phyloP scores from a whole-genome alignment of 2,888 invertebrate genomes.

The Drosophila aldrichi region DNA sequence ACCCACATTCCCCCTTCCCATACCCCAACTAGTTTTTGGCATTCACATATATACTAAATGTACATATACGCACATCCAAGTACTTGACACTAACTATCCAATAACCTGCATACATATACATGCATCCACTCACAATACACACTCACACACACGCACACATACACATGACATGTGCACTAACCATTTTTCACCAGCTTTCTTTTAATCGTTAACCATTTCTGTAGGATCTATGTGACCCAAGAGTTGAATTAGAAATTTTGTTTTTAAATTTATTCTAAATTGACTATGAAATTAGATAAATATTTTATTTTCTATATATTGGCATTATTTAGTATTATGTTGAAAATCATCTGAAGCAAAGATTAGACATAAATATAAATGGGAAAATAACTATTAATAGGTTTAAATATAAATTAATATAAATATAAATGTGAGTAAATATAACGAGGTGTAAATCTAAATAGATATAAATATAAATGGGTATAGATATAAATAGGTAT shows the following conservation, averaged over 20 bases:
- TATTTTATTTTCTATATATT: background rate
- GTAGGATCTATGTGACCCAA: background rate
- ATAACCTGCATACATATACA: background rate
- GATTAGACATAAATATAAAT: too few relatives aligned
- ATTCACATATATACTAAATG: slow-evolving; percentile 10
- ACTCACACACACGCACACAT: background rate
- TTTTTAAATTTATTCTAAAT: background rate
- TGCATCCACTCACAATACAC: background rate
- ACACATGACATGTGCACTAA: slow-evolving; percentile 27
- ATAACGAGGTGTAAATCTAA: too few relatives aligned
- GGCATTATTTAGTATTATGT: background rate
- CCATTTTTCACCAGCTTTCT: background rate
- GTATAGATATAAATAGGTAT: too few relatives aligned
- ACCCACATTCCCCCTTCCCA: background rate
- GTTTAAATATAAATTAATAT: too few relatives aligned
- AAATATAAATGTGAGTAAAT: too few relatives aligned
- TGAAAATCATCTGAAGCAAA: too few relatives aligned
- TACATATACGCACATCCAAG: slow-evolving; percentile 8
- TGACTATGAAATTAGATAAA: background rate
- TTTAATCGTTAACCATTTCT: background rate
- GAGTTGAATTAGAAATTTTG: background rate
- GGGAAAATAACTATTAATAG: too few relatives aligned
- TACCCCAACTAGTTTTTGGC: slow-evolving; percentile 30
- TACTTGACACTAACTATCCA: slow-evolving; percentile 5
- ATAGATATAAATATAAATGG: too few relatives aligned